Conservation (phyloP, 2,113 vertebrate genomes). For the Brienomyrus longianalis region DNA sequence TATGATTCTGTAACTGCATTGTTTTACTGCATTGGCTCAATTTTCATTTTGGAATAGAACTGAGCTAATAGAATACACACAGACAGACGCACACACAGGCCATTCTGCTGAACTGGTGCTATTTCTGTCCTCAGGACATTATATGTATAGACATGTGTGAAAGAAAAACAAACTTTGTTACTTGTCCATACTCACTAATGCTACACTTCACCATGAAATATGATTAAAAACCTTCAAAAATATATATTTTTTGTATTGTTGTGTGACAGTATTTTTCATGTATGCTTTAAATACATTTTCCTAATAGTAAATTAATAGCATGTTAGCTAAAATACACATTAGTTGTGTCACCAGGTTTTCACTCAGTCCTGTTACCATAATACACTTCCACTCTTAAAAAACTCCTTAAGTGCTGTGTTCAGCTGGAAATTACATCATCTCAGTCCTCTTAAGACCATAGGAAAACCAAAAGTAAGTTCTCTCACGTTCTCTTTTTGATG, state of each 20-base stretch:
- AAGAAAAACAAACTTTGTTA: background rate
- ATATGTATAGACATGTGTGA: background rate
- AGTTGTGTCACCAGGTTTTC: background rate
- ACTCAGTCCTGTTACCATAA: background rate
- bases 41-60: background rate
- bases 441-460: background rate
- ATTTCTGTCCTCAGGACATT: background rate
- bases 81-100: background rate
- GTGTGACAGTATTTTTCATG: background rate
- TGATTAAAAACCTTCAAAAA: background rate
- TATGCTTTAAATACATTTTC: background rate
- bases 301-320: background rate
- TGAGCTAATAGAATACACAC: background rate
- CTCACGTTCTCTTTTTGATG: background rate
- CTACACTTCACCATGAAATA: background rate
- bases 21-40: background rate
- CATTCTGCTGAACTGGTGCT: background rate
- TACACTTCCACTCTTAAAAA: background rate
- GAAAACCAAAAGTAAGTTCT: background rate
- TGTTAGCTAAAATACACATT: background rate
- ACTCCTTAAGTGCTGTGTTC: background rate
- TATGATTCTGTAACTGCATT: background rate
- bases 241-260: background rate
- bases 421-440: background rate
- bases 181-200: background rate